phyloP scores from a whole-genome alignment of 2,888 invertebrate species.

The Malthinus seriepunctatus region DNA sequence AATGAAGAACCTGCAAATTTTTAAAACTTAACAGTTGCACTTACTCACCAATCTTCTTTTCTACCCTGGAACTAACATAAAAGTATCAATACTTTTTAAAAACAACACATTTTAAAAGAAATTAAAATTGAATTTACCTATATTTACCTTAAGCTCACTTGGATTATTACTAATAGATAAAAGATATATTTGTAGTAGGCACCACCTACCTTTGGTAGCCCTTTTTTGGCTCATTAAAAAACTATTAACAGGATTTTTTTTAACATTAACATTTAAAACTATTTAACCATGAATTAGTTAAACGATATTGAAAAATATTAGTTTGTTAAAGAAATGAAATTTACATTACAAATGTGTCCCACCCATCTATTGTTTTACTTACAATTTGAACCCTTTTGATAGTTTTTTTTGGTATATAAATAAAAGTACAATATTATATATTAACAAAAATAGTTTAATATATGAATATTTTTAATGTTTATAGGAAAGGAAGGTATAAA shows the following conservation, averaged over 20 bases:
- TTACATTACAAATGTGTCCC: background rate
- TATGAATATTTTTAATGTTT: constrained; percentile 24
- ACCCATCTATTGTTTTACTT: too few relatives aligned
- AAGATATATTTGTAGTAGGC: background rate
- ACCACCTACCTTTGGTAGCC: constrained; percentile 25
- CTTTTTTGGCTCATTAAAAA: background rate
- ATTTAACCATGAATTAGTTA: too few relatives aligned
- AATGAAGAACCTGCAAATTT: constrained; percentile 9
- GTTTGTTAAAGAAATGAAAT: too few relatives aligned
- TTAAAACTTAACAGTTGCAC: constrained; percentile 27
- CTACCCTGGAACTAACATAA: constrained; percentile 50
- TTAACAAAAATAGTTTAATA: background rate
- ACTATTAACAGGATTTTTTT: too few relatives aligned
- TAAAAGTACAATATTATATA: constrained; percentile 10
- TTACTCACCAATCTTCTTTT: constrained; percentile 53
- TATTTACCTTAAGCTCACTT: constrained; percentile 21
- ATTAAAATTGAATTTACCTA: constrained; percentile 23
- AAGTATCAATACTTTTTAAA: constrained; percentile 32
- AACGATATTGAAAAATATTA: too few relatives aligned
- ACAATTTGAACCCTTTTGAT: too few relatives aligned
- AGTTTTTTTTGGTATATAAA: background rate
- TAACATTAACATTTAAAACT: too few relatives aligned
- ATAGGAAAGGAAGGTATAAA: constrained; percentile 37
- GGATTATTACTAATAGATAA: background rate
- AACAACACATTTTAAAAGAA: constrained; percentile 19